Evolutionary conservation across 1,140 invertebrate species (phyloP).

Genomic region (Aphelenchoides avenae): DNA sequence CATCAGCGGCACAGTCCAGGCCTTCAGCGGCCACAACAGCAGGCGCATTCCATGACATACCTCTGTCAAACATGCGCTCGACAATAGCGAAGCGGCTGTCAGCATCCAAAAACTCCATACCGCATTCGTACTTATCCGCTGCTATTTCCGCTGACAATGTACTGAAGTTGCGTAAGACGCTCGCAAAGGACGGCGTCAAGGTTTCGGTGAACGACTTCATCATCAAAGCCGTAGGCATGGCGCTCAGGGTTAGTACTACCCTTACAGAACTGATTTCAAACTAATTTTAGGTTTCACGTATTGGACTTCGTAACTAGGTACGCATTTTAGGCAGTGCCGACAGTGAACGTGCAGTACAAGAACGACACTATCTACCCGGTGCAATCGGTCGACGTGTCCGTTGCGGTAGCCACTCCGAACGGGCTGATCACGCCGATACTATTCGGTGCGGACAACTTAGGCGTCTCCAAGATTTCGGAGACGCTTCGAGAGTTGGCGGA

Average conservation of each 20-base stretch:
- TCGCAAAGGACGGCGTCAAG: slow-evolving; percentile 64
- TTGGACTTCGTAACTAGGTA: slow-evolving; percentile 20
- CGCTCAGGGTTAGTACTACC: slow-evolving; percentile 68
- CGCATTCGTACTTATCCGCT: slow-evolving; percentile 86
- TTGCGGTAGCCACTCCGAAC: slow-evolving; percentile 87
- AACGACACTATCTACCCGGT: slow-evolving; percentile 84
- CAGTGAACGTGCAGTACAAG: slow-evolving; percentile 84
- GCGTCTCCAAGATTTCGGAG: slow-evolving; percentile 74
- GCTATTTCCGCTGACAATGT: slow-evolving; percentile 76
- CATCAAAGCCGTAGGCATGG: slow-evolving; percentile 86
- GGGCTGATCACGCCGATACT: slow-evolving; percentile 96
- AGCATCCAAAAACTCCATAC: slow-evolving; percentile 83
- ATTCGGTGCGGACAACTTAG: slow-evolving; percentile 72
- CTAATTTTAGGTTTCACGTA: slow-evolving; percentile 15
- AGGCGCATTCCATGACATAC: slow-evolving; percentile 68
- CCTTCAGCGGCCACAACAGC: neutral
- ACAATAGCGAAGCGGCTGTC: slow-evolving; percentile 81
- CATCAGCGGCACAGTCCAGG: slow-evolving; percentile 1
- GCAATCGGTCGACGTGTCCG: slow-evolving; percentile 83
- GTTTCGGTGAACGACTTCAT: slow-evolving; percentile 93
- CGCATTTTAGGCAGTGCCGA: slow-evolving; percentile 72
- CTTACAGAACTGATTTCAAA: neutral
- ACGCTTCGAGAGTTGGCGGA: slow-evolving; percentile 76
- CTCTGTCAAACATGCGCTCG: slow-evolving; percentile 77
- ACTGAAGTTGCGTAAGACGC: slow-evolving; percentile 65